Base-by-base conservation (phyloP, 2,797 vertebrate genomes). In the Novumbra hubbsi region DNA sequence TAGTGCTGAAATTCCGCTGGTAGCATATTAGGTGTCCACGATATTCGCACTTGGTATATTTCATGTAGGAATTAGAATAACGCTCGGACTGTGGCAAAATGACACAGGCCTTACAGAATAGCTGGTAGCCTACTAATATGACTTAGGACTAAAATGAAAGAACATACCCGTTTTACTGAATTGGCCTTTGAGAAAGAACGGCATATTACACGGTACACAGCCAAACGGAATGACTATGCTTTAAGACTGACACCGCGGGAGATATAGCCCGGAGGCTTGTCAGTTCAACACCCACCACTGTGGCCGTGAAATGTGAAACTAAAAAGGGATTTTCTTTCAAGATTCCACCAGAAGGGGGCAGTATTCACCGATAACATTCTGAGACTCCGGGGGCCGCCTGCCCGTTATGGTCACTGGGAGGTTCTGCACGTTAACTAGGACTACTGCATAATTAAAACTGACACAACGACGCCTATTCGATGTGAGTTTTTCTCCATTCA, bases 271-370 rank as follows among this genome's bases (percentile, higher is more conserved):
- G 11, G 6, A 38, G 6, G 55, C 4, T 28, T 32, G 27, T 64
- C 70, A 16, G 2, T 6, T 41, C n/a, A 32, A 41, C 70, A 71
- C 21, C 70, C 70, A 45, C 55, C 32, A 60, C 69, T 41, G n/a
- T 7, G 2, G 17, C 21, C 11, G n/a, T 24, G 19, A 68, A 68
- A 68, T 52, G 24, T 65, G 38, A 68, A 73, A 48, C 27, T 49
- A 52, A 41, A 49, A 72, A 68, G 57, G 11, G 32, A 65, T n/a
- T 34, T 49, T 32, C 27, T 49, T 32, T 32, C 14, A 15, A 1
- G 41, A 73, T 28, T 64, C 55, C 9, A 71, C 68, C 81, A 79
- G 71, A 19, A 73, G 84, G 74, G 73, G 84, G 84, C 76, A 76
- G 70, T 80, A 38, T 80, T 75, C 24, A 64, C 72, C 69, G 62